These are phyloP conservation scores for Cyprichromis sp. DNA, from an alignment of 2,113 vertebrate species.

Conservation along the genomic window DNA sequence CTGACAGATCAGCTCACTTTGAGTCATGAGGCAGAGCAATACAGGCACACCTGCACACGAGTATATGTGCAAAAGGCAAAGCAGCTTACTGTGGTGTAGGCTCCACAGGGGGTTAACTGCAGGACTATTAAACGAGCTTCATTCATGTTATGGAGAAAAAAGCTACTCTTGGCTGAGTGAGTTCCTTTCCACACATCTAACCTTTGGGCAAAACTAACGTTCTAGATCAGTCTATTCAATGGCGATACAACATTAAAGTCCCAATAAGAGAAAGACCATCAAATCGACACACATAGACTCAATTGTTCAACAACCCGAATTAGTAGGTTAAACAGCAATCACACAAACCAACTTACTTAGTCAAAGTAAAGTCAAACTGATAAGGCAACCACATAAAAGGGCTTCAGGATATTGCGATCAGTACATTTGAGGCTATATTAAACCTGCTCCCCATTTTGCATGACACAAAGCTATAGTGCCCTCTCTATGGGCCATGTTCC, in stretches of 20 bases:
- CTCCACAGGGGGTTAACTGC: background rate
- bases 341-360: background rate
- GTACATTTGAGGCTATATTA: conserved; percentile 34
- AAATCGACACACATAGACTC: background rate
- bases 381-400: background rate
- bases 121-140: background rate
- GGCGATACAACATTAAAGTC: background rate
- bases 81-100: background rate
- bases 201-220: background rate
- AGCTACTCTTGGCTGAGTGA: background rate
- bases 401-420: conserved; percentile 24
- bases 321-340: background rate
- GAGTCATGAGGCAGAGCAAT: background rate
- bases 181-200: background rate
- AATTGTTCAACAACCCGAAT: background rate
- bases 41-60: background rate
- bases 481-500: conserved; percentile 29
- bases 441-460: conserved; percentile 18
- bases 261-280: background rate
- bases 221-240: background rate
- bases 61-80: background rate
- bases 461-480: conserved; percentile 3
- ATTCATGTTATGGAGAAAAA: background rate
- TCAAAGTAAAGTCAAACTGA: background rate
- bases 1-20: background rate